Conservation (phyloP, 2,888 invertebrate genomes). For the Netelia inedita region DNA sequence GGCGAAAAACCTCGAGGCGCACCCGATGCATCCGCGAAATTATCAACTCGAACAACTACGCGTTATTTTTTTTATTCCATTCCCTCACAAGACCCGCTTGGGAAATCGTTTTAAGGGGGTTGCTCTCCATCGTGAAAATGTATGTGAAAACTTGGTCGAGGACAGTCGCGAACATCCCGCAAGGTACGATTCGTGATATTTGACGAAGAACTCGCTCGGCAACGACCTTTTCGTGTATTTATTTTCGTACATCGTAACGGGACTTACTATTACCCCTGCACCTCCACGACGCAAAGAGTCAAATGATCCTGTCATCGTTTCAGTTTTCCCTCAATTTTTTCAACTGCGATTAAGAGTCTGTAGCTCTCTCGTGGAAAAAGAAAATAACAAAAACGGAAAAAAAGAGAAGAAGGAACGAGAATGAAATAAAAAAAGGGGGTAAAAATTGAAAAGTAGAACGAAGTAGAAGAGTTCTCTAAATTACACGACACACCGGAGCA, state of each 20-base stretch:
- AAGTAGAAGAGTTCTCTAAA: constrained; percentile 51
- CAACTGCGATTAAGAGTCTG: constrained; percentile 18
- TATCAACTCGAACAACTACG: constrained; percentile 22
- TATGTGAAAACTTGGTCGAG: not conserved
- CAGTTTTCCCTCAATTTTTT: constrained; percentile 40
- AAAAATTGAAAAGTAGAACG: constrained; percentile 34
- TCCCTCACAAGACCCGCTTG: constrained; percentile 22
- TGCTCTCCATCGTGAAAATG: constrained; percentile 2
- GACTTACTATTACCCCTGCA: too few species aligned
- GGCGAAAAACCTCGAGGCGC: constrained; percentile 35
- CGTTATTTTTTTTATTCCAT: not conserved
- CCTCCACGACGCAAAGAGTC: constrained; percentile 15
- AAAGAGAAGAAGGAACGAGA: constrained; percentile 13
- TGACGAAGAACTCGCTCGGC: constrained; percentile 4
- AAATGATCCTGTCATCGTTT: constrained; percentile 32
- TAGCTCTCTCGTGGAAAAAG: constrained; percentile 6
- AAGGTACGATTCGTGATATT: not conserved
- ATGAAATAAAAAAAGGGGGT: constrained; percentile 1
- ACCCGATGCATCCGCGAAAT: constrained; percentile 19
- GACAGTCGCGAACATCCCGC: not conserved
- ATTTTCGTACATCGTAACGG: not conserved
- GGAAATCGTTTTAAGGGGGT: constrained; percentile 53
- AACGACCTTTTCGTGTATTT: not conserved
- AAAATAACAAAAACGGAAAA: constrained; percentile 7
- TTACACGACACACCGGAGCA: constrained; percentile 57